phyloP scores from a whole-genome alignment of 2,888 invertebrate species.

The Nomada flava region DNA sequence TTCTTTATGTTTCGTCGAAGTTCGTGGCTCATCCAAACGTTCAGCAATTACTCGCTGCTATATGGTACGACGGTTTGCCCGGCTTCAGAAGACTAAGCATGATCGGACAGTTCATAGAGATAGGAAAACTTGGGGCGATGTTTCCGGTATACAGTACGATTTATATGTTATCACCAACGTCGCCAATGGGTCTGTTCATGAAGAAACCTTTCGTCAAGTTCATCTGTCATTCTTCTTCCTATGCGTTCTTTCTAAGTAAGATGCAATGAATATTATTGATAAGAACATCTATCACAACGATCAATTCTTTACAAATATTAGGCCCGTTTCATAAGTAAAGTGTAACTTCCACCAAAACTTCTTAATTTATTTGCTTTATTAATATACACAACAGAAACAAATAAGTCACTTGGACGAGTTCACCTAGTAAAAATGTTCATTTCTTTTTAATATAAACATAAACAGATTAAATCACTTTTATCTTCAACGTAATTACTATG shows the following conservation, averaged over 20 bases:
- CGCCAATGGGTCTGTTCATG: slow-evolving; percentile 94
- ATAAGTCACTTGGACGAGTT: too few species aligned
- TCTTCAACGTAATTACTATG: too few species aligned
- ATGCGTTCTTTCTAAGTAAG: slow-evolving; percentile 97
- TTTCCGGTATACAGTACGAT: slow-evolving; percentile 97
- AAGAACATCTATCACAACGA: background rate
- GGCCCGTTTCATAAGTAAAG: too few species aligned
- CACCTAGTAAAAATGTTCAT: too few species aligned
- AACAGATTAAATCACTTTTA: too few species aligned
- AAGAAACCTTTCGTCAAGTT: slow-evolving; percentile 99
- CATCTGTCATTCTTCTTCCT: slow-evolving; percentile 98
- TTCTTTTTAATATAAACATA: background rate
- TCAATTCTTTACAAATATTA: too few species aligned
- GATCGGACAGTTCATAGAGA: slow-evolving; percentile 94
- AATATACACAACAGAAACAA: too few species aligned
- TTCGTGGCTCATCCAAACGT: slow-evolving; percentile 99
- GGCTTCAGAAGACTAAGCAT: slow-evolving; percentile 97
- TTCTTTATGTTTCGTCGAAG: slow-evolving; percentile 85
- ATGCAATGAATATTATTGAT: slow-evolving; percentile 68
- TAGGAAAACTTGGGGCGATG: slow-evolving; percentile 94
- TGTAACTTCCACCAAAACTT: too few species aligned
- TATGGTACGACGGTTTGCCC: slow-evolving; percentile 99
- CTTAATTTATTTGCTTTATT: too few species aligned
- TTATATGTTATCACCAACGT: slow-evolving; percentile 96
- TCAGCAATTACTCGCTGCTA: slow-evolving; percentile 96